Base-by-base conservation (phyloP, 2,888 invertebrate genomes). In the Eurois occulta region DNA sequence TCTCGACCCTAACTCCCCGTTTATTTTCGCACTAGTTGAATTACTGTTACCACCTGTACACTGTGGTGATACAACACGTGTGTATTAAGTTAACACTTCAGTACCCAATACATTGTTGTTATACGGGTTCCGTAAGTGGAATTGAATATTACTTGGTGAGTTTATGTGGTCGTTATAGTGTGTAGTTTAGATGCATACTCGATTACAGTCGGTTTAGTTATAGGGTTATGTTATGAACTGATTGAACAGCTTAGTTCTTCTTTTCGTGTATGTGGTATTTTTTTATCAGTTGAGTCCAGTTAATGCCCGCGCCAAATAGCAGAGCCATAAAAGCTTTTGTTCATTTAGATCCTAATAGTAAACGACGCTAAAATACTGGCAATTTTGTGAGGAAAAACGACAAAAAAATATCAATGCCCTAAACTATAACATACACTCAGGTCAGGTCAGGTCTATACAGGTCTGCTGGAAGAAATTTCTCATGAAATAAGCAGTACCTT, bases 21-120 rank as follows among this genome's bases (percentile, higher is more conserved):
- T 60, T 21, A 60, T 21, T 60, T 60, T 32, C 62, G 10, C 35
- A 35, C 18, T 24, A 41, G 1, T 65, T 65, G 41, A 0, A 18
- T 28, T 28, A 41, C 65, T 65, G 41, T 28, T n/a, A 16, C 18
- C 41, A 3, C 8, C 1, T n/a, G 8, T 28, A 28, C 65, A 41
- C 65, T 65, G 41, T 65, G 65, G 52, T 48, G 28, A 8, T 62
- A 7, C 7, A 16, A 64, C 79, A 78, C 70, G 73, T 78, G 72
- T 74, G 77, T 72, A 60, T 75, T 65, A 64, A 86, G 73, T 82
- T 81, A 62, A 72, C 75, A 77, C 75, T 78, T 84, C 76, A 76
- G 72, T 67, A 64, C 65, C 38, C 68, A 66, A 76, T 78, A 87
- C 67, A 76, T 72, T 80, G 77, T 78, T 52, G 72, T 43, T 48